Evolutionary conservation across 2,113 vertebrate species (phyloP).

Genomic region (Aldabrachelys gigantea): DNA sequence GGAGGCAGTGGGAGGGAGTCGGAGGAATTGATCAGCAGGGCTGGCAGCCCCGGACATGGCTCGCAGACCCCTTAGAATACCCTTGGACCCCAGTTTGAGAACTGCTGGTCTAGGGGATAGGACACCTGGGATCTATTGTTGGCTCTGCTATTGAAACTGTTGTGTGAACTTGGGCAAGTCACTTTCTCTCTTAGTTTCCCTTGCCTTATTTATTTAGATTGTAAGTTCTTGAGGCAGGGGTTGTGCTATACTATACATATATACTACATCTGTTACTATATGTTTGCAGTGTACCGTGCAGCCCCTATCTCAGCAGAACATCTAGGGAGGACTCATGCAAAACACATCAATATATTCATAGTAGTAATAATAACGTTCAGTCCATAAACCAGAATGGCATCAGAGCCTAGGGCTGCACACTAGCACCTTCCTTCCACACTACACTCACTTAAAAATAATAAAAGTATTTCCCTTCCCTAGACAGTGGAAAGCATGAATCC

Average conservation of each 20-base stretch:
- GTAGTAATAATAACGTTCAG: not conserved
- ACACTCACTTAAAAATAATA: not conserved
- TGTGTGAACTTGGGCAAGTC: not conserved
- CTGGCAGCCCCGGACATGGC: too few species aligned
- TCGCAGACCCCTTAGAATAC: too few species aligned
- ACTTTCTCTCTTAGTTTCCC: not conserved
- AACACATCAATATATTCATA: not conserved
- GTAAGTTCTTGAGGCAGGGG: not conserved
- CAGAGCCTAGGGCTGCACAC: not conserved
- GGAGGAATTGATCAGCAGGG: too few species aligned
- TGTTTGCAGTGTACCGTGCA: not conserved
- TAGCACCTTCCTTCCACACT: not conserved
- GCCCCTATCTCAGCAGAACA: not conserved
- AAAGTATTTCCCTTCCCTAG: not conserved
- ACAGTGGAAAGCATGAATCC: not conserved
- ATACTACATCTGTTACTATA: not conserved
- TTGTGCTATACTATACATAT: not conserved
- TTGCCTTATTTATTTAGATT: not conserved
- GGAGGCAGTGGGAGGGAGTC: too few species aligned
- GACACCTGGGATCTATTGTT: not conserved
- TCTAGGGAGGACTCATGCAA: not conserved
- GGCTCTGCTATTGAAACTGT: not conserved
- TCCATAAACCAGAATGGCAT: not conserved
- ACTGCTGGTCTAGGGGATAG: not conserved
- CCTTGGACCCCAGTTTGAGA: too few species aligned